Evolutionary conservation across 2,888 invertebrate genomes (phyloP), one percentile per base, ranked within the genome.

Genomic region (Gymnocheta viridis): DNA sequence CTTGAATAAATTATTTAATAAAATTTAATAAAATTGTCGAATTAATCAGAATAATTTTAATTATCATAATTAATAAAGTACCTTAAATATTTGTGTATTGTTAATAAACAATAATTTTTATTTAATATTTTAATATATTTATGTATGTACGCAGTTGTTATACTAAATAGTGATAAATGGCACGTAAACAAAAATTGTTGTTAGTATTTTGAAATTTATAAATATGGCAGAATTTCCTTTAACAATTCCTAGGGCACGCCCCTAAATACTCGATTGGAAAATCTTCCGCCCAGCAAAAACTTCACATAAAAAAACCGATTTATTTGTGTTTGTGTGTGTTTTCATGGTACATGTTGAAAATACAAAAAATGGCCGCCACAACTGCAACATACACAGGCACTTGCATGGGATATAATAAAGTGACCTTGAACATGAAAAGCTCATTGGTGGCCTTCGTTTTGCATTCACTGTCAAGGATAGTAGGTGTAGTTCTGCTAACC

Each of bases 341-440:
- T 62, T 41, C 24, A 66, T n/a, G 32, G 38, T 64, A 10, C 35
- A 47, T 47, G 62, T 12, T 51, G 44, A 54, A 74, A 67, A 24
- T 62, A 77, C 58, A 73, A 54, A 64, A 78, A 54, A 80, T 76
- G 83, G 83, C 83, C 74, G 80, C 80, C 70, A 62, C 22, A 69
- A 49, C 22, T 51, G n/a, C 44, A 41, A 10, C 29, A 51, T 32
- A 49, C 12, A 54, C 47, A 62, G 51, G 2, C 54, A 54, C 2
- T 32, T 60, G 5, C 51, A 82, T 41, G 27, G 29, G 38, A 38
- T 56, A 77, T 62, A 35, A 67, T 32, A 56, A 77, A 81, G 22
- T 88, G 89, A 89, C 89, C 89, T 90, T 89, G 90, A 90, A 86
- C 82, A 79, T 84, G 77, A 85, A 84, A 24, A 82, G 66, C 82